Conservation (phyloP, 2,113 vertebrate species). For the Seriola dumerili region DNA sequence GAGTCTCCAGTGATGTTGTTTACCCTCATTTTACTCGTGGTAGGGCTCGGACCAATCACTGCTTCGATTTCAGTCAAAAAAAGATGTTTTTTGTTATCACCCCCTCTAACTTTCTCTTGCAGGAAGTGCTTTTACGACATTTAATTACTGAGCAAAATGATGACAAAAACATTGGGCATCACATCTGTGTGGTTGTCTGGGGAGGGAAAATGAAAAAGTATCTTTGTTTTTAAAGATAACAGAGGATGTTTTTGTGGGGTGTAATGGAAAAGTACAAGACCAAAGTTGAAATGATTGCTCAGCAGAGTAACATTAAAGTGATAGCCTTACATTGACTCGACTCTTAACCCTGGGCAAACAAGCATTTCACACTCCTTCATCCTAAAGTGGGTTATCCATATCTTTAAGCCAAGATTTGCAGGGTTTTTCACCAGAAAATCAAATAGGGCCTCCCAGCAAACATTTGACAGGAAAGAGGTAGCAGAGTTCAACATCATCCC, state of each 20-base stretch:
- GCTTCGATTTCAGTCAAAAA: constrained; percentile 44
- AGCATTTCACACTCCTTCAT: constrained; percentile 36
- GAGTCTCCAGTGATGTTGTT: constrained; percentile 67
- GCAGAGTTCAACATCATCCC: constrained; percentile 41
- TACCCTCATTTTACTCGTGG: constrained; percentile 52
- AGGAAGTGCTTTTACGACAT: too few relatives aligned
- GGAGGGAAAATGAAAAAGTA: neutral
- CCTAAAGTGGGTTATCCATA: constrained; percentile 44
- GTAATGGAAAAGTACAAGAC: constrained; percentile 42
- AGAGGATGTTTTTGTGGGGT: neutral
- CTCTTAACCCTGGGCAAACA: neutral
- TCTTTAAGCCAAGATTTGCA: constrained; percentile 30
- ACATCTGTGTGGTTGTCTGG: constrained; percentile 3
- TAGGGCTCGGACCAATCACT: constrained; percentile 27
- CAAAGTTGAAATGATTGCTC: neutral
- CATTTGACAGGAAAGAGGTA: constrained; percentile 45
- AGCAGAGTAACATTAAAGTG: neutral
- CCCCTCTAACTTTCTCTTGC: neutral
- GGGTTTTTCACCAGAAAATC: constrained; percentile 30
- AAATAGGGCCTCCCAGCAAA: constrained; percentile 33
- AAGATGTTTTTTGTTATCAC: constrained; percentile 33
- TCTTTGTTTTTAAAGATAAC: constrained; percentile 18
- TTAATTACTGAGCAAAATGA: too few relatives aligned
- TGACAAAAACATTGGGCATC: neutral
- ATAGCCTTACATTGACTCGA: constrained; percentile 5